Conservation (phyloP, 2,797 vertebrate species). For the Sardinella longiceps region DNA sequence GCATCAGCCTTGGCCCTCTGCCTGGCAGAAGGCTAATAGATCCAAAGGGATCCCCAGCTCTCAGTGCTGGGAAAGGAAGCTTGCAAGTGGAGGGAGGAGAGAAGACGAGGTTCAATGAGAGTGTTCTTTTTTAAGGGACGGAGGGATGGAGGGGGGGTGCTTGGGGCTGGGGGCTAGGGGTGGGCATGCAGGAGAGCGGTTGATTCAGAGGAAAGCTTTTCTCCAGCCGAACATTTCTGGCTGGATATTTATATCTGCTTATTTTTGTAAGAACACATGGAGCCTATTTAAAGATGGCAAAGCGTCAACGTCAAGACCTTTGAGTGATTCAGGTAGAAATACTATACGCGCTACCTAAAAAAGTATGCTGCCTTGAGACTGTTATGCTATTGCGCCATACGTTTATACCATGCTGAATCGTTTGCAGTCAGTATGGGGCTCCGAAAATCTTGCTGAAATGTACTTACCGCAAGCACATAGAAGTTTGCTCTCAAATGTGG, state of each 20-base stretch:
- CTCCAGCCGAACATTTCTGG: constrained; percentile 1
- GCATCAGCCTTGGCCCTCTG: constrained; percentile 46
- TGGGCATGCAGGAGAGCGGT: neutral
- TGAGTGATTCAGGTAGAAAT: constrained; percentile 20
- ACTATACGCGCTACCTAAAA: neutral
- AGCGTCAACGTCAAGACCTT: constrained; percentile 9
- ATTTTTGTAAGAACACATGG: constrained; percentile 24
- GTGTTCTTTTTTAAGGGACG: constrained; percentile 25
- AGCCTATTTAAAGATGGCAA: constrained; percentile 21
- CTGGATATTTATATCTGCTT: constrained; percentile 24
- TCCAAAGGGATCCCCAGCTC: constrained; percentile 51
- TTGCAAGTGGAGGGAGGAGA: constrained; percentile 38
- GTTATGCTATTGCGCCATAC: neutral
- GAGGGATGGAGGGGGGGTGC: neutral
- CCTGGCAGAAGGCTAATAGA: constrained; percentile 47
- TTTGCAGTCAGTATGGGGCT: neutral
- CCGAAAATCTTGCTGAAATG: neutral
- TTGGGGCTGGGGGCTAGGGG: neutral
- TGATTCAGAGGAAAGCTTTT: neutral
- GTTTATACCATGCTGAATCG: neutral
- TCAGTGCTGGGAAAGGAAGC: constrained; percentile 46
- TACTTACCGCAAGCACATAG: neutral
- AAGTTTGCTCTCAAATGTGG: neutral
- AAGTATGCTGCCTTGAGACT: neutral
- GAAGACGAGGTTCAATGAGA: constrained; percentile 33